phyloP scores from a whole-genome alignment of 2,113 vertebrate genomes.

The Penelope pileata region DNA sequence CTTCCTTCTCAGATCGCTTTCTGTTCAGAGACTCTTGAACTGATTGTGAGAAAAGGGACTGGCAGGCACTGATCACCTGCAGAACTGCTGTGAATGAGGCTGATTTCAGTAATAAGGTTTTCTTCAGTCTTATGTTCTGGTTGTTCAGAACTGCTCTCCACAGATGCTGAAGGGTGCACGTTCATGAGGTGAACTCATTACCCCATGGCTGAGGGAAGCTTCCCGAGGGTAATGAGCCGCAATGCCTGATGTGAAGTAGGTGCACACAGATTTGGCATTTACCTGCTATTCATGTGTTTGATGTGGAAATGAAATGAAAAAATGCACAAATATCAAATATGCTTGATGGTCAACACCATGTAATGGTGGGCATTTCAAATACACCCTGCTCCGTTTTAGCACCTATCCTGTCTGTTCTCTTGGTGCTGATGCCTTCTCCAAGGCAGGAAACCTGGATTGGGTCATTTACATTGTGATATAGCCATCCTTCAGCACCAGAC shows the following conservation, averaged over 20 bases:
- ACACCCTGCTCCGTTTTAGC: not conserved
- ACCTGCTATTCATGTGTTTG: not conserved
- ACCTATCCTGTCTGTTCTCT: not conserved
- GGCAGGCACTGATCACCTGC: not conserved
- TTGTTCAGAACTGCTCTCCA: not conserved
- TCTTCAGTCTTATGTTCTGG: not conserved
- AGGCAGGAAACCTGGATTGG: not conserved
- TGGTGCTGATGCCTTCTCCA: not conserved
- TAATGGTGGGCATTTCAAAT: not conserved
- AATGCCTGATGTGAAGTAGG: conserved; percentile 19
- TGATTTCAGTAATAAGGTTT: not conserved
- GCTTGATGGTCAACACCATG: not conserved
- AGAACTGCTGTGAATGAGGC: not conserved
- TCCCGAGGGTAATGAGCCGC: not conserved
- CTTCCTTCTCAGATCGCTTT: not conserved
- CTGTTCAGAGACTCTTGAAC: not conserved
- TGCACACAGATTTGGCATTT: conserved; percentile 17
- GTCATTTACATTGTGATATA: not conserved
- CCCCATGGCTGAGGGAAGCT: not conserved
- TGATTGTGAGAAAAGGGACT: not conserved
- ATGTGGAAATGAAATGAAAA: conserved; percentile 46
- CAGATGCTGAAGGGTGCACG: not conserved
- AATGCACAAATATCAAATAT: not conserved
- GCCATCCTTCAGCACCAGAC: not conserved
- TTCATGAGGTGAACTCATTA: conserved; percentile 26